Percentiles rank a stretch among this genome's conserved stretches.
Conservation (phyloP, 2,797 vertebrate species). For the Bradypodion pumilum region DNA sequence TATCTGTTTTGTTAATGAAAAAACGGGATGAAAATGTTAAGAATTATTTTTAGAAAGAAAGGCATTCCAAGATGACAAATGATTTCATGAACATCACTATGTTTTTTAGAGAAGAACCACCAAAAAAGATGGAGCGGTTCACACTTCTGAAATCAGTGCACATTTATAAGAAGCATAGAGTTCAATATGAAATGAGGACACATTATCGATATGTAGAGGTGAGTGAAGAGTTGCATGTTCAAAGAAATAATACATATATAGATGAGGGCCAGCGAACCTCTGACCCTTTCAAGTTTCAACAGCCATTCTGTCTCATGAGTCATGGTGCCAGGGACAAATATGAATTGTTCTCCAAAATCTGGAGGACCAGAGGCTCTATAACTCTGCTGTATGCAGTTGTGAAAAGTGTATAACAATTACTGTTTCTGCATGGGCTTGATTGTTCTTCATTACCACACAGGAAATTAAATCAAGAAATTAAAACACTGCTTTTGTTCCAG, state of each 20-base stretch:
- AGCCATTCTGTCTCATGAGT: no score
- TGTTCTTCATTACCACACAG: neutral
- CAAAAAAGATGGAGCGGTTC: slow-evolving; percentile 84
- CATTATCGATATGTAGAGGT: slow-evolving; percentile 89
- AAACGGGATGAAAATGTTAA: no score
- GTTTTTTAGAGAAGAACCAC: slow-evolving; percentile 82
- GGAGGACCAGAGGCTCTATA: no score
- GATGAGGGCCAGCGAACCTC: neutral
- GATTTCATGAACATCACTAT: slow-evolving; percentile 16
- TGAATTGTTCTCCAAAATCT: no score
- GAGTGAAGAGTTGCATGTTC: slow-evolving; percentile 9
- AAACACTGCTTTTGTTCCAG: slow-evolving; percentile 72
- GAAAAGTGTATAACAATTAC: no score
- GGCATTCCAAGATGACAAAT: neutral
- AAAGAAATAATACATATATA: neutral
- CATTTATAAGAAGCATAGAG: slow-evolving; percentile 97
- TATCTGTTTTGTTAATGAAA: no score
- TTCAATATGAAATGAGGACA: slow-evolving; percentile 98
- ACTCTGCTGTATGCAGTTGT: no score
- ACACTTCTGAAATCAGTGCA: slow-evolving; percentile 94
- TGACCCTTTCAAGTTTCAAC: neutral
- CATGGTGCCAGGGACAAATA: no score
- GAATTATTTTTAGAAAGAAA: neutral
- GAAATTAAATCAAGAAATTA: neutral
- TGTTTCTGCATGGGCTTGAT: neutral